phyloP scores from a whole-genome alignment of 2,888 invertebrate genomes.

The Gibbula magus region DNA sequence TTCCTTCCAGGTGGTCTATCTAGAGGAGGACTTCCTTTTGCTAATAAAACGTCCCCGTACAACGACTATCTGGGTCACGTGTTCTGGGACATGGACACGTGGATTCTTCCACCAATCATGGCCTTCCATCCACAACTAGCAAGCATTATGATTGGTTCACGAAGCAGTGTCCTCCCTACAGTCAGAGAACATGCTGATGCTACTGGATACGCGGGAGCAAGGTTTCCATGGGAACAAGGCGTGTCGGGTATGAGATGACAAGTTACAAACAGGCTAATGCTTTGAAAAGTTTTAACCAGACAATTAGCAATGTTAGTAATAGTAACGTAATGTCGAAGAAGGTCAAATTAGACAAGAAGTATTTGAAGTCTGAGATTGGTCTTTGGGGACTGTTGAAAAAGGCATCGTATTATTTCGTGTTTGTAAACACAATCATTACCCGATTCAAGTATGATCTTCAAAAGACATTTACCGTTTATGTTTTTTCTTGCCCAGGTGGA shows the following conservation, averaged over 20 bases:
- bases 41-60: conserved; percentile 37
- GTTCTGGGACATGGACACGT: conserved; percentile 72
- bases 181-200: conserved; percentile 56
- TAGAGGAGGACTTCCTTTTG: conserved; percentile 45
- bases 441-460: no score
- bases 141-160: conserved; percentile 52
- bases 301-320: no score
- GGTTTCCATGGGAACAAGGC: conserved; percentile 70
- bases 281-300: no score
- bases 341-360: no score
- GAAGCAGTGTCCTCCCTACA: conserved; percentile 51
- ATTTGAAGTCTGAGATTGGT: no score
- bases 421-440: no score
- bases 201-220: conserved; percentile 53
- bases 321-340: no score
- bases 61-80: conserved; percentile 70
- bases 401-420: no score
- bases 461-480: no score
- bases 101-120: conserved; percentile 68
- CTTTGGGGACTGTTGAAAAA: no score
- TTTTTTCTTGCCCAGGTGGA: neutral
- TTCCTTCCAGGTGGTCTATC: conserved; percentile 55
- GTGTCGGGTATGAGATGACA: conserved; percentile 52
- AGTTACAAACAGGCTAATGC: no score
- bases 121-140: conserved; percentile 60